phyloP scores from a whole-genome alignment of 2,888 invertebrate genomes.

The Drosophila anomelani region DNA sequence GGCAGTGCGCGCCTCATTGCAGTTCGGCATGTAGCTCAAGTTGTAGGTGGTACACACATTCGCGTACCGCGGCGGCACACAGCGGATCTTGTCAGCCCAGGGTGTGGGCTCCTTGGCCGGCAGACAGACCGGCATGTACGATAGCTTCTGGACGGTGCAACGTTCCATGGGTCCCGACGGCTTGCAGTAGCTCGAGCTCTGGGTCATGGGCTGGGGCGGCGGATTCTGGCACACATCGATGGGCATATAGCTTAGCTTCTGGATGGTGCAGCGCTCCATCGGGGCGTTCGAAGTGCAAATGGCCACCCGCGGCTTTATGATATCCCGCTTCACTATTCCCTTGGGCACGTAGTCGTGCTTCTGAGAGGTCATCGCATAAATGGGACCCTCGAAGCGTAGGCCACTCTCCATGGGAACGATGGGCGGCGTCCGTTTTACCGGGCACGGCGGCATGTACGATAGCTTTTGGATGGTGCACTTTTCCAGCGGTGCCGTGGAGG shows the following conservation, averaged over 20 bases:
- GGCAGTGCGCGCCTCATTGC: constrained; percentile 68
- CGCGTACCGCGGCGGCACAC: constrained; percentile 79
- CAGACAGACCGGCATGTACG: constrained; percentile 85
- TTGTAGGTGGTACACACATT: constrained; percentile 83
- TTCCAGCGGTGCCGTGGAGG: constrained; percentile 85
- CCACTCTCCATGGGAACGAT: constrained; percentile 81
- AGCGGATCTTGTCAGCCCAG: constrained; percentile 81
- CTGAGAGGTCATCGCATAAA: constrained; percentile 90
- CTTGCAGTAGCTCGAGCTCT: constrained; percentile 64
- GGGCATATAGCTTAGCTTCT: constrained; percentile 83
- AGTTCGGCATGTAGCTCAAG: constrained; percentile 83
- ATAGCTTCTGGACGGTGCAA: constrained; percentile 86
- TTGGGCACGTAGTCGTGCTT: constrained; percentile 90
- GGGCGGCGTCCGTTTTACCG: constrained; percentile 68
- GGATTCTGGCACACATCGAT: constrained; percentile 81
- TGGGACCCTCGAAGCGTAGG: constrained; percentile 85
- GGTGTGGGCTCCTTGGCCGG: constrained; percentile 82
- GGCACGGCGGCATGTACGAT: constrained; percentile 82
- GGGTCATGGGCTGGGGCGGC: constrained; percentile 78
- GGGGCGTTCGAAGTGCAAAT: constrained; percentile 77
- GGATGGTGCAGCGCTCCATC: constrained; percentile 82
- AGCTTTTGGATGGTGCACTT: constrained; percentile 86
- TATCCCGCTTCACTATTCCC: constrained; percentile 84
- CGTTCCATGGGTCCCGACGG: constrained; percentile 79
- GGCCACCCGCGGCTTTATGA: constrained; percentile 67